Evolutionary conservation across 37 sponge, comb jelly and placozoan species (phyloP).

Genomic region (Petrosia ficiformis): DNA sequence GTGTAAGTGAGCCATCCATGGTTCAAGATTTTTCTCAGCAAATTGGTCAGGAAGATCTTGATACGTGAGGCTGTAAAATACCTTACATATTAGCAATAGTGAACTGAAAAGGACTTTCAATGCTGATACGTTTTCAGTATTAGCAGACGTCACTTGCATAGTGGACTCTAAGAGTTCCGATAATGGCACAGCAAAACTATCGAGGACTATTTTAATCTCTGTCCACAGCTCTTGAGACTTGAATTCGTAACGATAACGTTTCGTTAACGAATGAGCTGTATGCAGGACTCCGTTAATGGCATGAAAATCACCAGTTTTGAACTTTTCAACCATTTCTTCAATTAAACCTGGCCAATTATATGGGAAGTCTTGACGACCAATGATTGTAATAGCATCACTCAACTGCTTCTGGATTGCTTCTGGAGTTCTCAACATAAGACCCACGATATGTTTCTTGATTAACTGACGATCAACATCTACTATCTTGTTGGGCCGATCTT

Average conservation of each 20-base stretch:
- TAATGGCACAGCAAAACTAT: constrained; percentile 79
- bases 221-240: constrained; percentile 88
- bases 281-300: constrained; percentile 94
- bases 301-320: constrained; percentile 86
- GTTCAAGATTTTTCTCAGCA: constrained; percentile 89
- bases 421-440: constrained; percentile 93
- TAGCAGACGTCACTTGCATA: constrained; percentile 73
- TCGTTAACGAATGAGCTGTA: constrained; percentile 98
- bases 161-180: constrained; percentile 79
- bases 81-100: constrained; percentile 86
- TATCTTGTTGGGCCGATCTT: constrained; percentile 39
- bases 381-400: constrained; percentile 96
- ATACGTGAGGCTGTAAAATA: constrained; percentile 82
- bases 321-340: constrained; percentile 88
- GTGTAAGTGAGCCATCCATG: constrained; percentile 92
- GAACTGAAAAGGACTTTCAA: constrained; percentile 91
- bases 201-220: constrained; percentile 94
- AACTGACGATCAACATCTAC: constrained; percentile 39
- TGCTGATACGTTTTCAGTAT: constrained; percentile 58
- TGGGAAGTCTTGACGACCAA: constrained; percentile 96
- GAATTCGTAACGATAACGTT: constrained; percentile 93
- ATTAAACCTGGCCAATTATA: constrained; percentile 89
- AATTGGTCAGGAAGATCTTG: constrained; percentile 99
- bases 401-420: constrained; percentile 92
- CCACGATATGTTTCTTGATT: constrained; percentile 88